Evolutionary conservation across 2,888 invertebrate species (phyloP).

Genomic region (Bugulina stolonifera): DNA sequence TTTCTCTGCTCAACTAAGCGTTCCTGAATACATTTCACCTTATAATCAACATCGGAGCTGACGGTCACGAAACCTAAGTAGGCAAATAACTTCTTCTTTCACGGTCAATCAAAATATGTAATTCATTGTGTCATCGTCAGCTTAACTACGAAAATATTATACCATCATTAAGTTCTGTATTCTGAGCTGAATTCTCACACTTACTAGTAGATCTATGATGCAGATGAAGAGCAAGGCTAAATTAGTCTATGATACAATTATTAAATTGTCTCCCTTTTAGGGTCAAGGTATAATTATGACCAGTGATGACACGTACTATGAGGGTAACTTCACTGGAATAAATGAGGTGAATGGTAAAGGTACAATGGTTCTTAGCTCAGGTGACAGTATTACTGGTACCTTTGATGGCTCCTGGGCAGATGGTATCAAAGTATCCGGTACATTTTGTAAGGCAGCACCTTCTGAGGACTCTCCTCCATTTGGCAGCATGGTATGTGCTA

Average conservation of each 20-base stretch:
- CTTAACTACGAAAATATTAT: no score
- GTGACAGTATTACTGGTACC: conserved; percentile 68
- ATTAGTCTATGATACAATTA: not conserved
- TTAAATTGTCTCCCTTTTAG: conserved; percentile 51
- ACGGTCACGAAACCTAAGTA: no score
- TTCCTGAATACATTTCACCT: no score
- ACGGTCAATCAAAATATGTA: no score
- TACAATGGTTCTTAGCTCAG: conserved; percentile 70
- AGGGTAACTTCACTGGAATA: conserved; percentile 77
- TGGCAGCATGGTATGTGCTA: no score
- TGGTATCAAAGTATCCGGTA: conserved; percentile 71
- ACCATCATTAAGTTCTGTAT: no score
- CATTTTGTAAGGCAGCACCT: conserved; percentile 55
- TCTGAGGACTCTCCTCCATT: not conserved
- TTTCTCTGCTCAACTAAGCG: no score
- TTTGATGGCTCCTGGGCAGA: conserved; percentile 69
- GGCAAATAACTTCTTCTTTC: no score
- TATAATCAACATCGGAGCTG: no score
- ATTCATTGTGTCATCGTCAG: no score
- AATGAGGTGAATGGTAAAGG: conserved; percentile 75
- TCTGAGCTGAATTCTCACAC: no score
- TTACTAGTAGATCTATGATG: no score
- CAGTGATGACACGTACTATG: conserved; percentile 80
- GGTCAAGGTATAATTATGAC: conserved; percentile 83
- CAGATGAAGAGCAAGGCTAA: not conserved